Conservation (phyloP, 2,888 invertebrate species). For the Cylloceria caligata region DNA sequence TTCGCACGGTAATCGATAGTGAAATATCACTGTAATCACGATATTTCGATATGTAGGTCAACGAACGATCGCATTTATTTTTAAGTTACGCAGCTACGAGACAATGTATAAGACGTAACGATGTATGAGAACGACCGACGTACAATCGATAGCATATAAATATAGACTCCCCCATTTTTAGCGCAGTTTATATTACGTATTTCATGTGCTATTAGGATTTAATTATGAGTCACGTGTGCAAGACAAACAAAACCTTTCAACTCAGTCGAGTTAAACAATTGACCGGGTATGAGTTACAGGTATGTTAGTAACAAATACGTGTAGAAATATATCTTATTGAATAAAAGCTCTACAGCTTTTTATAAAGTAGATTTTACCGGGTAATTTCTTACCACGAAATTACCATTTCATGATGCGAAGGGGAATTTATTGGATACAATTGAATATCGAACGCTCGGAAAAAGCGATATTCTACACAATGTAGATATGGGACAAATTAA, state of each 20-base stretch:
- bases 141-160: conserved; percentile 55
- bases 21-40: conserved; percentile 29
- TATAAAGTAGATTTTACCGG: background rate
- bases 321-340: background rate
- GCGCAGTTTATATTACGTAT: background rate
- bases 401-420: too few relatives aligned
- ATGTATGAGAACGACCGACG: conserved; percentile 7
- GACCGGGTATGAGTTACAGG: background rate
- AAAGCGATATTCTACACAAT: too few relatives aligned
- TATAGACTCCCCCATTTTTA: conserved; percentile 42
- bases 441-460: too few relatives aligned
- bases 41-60: conserved; percentile 72
- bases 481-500: too few relatives aligned
- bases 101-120: conserved; percentile 9
- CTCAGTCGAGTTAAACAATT: conserved; percentile 7
- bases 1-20: conserved; percentile 24
- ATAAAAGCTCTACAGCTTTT: background rate
- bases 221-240: conserved; percentile 37
- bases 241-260: conserved; percentile 45
- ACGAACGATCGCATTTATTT: conserved; percentile 70
- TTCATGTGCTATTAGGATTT: conserved; percentile 1
- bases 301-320: background rate
- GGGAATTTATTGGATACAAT: too few relatives aligned
- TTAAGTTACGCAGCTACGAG: conserved; percentile 17
- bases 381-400: background rate